phyloP scores from a whole-genome alignment of 2,113 vertebrate genomes.

The Hippocampus mohnikei region DNA sequence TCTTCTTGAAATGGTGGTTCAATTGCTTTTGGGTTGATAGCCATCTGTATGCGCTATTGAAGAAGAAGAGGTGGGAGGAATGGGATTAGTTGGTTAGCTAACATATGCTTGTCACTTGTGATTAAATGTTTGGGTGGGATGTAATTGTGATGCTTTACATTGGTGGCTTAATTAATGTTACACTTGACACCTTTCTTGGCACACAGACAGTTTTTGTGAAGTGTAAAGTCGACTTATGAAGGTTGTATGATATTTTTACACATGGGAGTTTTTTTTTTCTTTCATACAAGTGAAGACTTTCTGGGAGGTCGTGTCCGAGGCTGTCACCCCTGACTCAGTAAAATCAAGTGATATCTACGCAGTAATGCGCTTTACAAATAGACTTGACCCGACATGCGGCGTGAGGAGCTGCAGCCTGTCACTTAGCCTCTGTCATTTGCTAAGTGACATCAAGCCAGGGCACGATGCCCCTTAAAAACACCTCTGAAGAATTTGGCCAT shows the following conservation, averaged over 20 bases:
- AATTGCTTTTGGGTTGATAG: neutral
- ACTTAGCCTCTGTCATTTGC: conserved; percentile 38
- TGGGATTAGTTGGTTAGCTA: neutral
- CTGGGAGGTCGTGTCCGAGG: neutral
- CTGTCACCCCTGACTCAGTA: neutral
- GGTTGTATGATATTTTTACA: neutral
- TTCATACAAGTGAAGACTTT: conserved; percentile 7
- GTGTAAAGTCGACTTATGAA: neutral
- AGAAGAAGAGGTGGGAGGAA: neutral
- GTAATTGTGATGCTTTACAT: neutral
- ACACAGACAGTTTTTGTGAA: neutral
- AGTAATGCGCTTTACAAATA: conserved; percentile 22
- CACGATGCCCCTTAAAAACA: conserved; percentile 14
- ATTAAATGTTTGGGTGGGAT: neutral
- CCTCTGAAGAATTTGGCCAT: neutral
- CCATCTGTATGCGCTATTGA: neutral
- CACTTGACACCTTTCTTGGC: neutral
- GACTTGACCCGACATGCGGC: conserved; percentile 32
- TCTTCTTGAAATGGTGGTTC: neutral
- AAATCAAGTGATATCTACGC: conserved; percentile 19
- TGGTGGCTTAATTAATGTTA: neutral
- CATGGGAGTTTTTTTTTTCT: neutral
- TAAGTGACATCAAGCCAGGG: conserved; percentile 38
- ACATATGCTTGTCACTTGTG: neutral
- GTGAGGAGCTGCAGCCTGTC: conserved; percentile 32